A percentile compares a stretch with the other conserved stretches of the same genome.
These are phyloP conservation scores for Diadophis punctatus DNA, from an alignment of 2,113 vertebrate species.

Conservation along the genomic window DNA sequence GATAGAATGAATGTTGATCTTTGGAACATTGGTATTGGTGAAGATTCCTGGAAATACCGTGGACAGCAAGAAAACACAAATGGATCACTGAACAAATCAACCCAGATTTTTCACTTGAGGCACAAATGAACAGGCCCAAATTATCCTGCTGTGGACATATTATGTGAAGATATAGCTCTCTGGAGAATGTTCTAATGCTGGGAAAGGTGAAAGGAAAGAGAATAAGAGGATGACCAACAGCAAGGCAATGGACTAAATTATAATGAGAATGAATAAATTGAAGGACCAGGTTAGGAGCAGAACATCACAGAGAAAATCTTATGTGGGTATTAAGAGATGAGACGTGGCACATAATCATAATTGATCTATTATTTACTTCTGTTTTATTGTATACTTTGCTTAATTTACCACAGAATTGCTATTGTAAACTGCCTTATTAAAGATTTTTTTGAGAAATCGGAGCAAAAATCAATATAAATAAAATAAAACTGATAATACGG, in stretches of 20 bases:
- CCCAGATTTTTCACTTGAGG: neutral
- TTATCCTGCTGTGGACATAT: neutral
- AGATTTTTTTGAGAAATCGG: neutral
- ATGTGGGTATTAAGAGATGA: neutral
- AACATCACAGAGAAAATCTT: neutral
- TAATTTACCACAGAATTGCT: neutral
- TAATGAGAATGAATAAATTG: neutral
- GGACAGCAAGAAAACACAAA: neutral
- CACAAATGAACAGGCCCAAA: neutral
- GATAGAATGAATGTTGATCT: neutral
- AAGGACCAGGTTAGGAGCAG: neutral
- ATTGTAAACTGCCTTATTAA: neutral
- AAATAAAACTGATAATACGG: neutral
- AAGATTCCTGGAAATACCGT: neutral
- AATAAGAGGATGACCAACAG: neutral
- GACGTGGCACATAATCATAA: neutral
- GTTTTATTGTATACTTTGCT: neutral
- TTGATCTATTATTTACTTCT: neutral
- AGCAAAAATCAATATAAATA: neutral
- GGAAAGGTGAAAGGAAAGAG: neutral
- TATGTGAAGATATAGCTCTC: neutral
- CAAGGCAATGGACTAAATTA: neutral
- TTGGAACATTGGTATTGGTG: neutral
- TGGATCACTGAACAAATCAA: neutral
- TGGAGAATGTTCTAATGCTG: neutral